Base-by-base conservation (phyloP, 1,140 invertebrate genomes). In the Adoxophyes honmai region DNA sequence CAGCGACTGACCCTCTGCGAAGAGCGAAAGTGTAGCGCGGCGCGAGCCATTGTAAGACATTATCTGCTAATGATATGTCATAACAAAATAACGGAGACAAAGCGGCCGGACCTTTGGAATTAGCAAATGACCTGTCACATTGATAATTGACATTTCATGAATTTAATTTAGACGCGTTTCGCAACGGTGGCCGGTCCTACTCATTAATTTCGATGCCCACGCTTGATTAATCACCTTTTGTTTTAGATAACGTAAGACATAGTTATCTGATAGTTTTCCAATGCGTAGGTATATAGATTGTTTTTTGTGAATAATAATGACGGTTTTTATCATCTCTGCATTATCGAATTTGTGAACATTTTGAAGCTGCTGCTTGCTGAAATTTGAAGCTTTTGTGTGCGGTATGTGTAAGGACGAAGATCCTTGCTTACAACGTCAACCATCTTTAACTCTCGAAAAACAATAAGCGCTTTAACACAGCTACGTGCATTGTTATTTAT, bases 101-200 rank as follows among this genome's bases (percentile, higher is more conserved):
- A 62, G 33, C 28, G 56, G 56, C 62, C 55, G 52, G 54, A 39
- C 55, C 59, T 57, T 59, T 57, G 52, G 62, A 65, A 62, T 68
- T 64, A 76, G 68, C 66, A 72, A 81, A 78, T 75, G 66, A 67
- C 59, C 66, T 76, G 71, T 78, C 75, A 74, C 33, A 59, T 53
- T 56, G 52, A 70, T 67, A 70, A 74, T 74, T 73, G 64, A 68
- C 37, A 56, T 44, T 68, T 73, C 60, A 67, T 71, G 67, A 66
- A 69, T 67, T 64, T 68, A 75, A 64, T 72, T 68, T 68, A 57
- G 51, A 62, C 60, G 62, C 9, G 35, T 61, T 57, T 56, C 16
- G 28, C 18, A 62, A 68, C 74, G 36, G 70, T 73, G 70, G 68
- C 74, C 18, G 37, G 55, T 55, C 64, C 57, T 59, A 65, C 60